These are phyloP conservation scores for Porites divaricata DNA, from an alignment of 92 coral and sea anemone species.

Conservation along the genomic window DNA sequence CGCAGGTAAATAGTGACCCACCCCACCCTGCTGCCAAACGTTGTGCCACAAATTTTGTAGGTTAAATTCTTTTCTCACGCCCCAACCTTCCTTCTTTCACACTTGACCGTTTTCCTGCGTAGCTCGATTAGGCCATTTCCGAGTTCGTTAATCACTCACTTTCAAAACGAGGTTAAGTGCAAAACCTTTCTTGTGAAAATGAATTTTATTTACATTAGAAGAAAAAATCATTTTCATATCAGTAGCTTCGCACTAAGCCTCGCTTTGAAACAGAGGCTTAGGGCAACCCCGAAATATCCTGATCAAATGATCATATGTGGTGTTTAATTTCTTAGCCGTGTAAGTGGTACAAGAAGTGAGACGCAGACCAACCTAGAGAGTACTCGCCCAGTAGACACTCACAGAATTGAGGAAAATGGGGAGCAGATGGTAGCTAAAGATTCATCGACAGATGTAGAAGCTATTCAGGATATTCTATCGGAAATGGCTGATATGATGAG, in stretches of 20 bases:
- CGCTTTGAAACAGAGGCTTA: no score
- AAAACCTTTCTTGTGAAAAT: no score
- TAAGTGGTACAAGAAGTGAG: background rate
- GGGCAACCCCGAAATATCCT: background rate
- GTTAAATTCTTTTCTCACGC: no score
- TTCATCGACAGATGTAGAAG: slow-evolving; percentile 53
- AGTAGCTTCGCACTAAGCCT: no score
- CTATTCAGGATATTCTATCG: slow-evolving; percentile 73
- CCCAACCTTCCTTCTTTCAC: no score
- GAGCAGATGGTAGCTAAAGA: slow-evolving; percentile 5
- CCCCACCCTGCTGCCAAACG: background rate
- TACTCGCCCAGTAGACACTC: slow-evolving; percentile 2
- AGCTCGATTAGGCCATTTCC: no score
- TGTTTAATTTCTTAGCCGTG: background rate
- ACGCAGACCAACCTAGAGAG: slow-evolving; percentile 26
- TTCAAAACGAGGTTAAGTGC: no score
- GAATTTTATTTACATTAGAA: no score
- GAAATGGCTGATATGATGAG: slow-evolving; percentile 76
- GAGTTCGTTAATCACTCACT: no score
- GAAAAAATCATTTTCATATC: no score
- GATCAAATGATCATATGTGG: background rate
- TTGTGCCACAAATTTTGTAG: no score
- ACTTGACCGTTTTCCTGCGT: no score
- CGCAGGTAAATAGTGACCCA: slow-evolving; percentile 19
- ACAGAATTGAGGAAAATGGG: background rate